Percentiles rank a stretch among this genome's conserved stretches.
Conservation (phyloP, 2,113 vertebrate species). For the Dipodomys stephensi region DNA sequence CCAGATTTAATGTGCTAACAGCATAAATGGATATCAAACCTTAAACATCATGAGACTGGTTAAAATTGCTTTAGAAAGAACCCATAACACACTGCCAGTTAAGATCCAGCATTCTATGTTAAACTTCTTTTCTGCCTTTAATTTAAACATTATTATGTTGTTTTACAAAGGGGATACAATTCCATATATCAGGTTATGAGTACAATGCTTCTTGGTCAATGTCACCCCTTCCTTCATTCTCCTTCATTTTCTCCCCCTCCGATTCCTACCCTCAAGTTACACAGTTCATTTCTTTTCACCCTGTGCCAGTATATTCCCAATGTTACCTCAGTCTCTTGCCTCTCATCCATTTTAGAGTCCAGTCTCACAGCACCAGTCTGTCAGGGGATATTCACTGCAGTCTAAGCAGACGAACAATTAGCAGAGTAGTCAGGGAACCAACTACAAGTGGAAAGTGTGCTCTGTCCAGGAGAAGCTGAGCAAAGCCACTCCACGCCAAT, state of each 20-base stretch:
- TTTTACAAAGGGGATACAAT: no score
- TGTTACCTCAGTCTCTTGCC: not conserved
- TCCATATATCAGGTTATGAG: no score
- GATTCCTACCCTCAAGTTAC: no score
- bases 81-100: not conserved
- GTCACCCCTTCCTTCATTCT: no score
- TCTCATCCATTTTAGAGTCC: not conserved
- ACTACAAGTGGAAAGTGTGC: rapidly evolving
- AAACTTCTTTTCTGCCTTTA: not conserved
- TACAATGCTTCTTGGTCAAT: no score
- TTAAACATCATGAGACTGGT: not conserved
- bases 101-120: not conserved
- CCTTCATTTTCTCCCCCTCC: no score
- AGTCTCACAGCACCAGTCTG: no score
- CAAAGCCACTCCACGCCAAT: not conserved
- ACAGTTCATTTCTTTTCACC: no score
- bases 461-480: not conserved
- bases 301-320: not conserved
- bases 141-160: no score
- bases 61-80: not conserved
- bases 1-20: not conserved
- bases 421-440: not conserved
- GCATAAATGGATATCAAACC: constrained; percentile 6
- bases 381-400: not conserved
- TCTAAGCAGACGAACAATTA: not conserved